These are phyloP conservation scores for Chlorops oryzae DNA, from an alignment of 1,140 invertebrate species.

Conservation along the genomic window DNA sequence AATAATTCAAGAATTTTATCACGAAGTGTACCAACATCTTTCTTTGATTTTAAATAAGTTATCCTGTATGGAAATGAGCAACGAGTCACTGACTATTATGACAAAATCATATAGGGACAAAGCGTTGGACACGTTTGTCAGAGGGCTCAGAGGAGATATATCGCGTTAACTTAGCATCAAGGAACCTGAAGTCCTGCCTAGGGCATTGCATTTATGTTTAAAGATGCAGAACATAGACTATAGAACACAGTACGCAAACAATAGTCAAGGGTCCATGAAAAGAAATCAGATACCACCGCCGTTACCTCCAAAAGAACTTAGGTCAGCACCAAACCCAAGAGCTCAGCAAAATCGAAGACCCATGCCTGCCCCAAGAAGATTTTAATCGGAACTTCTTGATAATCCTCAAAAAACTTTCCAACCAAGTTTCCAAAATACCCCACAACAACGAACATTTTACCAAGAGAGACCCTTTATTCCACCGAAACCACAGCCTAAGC, in stretches of 20 bases:
- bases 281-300: no score
- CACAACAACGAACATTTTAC: no score
- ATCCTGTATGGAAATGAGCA: neutral
- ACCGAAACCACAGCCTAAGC: neutral
- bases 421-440: no score
- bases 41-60: neutral
- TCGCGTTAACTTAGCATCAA: slow-evolving; percentile 6
- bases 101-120: slow-evolving; percentile 11
- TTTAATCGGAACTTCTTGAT: no score
- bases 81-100: slow-evolving; percentile 5
- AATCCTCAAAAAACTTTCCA: no score
- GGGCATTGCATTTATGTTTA: neutral
- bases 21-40: no score
- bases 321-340: no score
- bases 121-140: slow-evolving; percentile 9
- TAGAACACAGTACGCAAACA: neutral
- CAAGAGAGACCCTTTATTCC: no score
- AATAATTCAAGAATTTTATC: neutral
- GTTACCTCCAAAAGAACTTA: no score
- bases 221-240: neutral
- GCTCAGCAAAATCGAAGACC: no score
- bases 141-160: slow-evolving; percentile 4
- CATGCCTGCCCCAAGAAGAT: no score
- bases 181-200: neutral
- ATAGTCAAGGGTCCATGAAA: no score